These are phyloP conservation scores for Xerus inauris DNA, from an alignment of 2,113 vertebrate genomes.

Conservation along the genomic window DNA sequence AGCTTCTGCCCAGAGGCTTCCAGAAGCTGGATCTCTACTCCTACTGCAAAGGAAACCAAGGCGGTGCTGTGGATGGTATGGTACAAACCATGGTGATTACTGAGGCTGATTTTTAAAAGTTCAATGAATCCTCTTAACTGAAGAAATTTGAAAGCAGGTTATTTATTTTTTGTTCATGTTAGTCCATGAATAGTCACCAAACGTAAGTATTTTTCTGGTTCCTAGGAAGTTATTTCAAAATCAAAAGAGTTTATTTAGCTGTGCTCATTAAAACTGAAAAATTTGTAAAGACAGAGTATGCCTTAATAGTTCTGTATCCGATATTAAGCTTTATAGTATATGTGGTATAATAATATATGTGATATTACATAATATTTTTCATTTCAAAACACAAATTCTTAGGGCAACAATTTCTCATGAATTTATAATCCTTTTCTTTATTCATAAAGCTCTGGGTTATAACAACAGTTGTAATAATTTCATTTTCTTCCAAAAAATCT, in stretches of 20 bases:
- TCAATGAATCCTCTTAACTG: background rate
- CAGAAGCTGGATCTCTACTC: conserved; percentile 1
- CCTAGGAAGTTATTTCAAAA: background rate
- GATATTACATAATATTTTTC: too few species aligned
- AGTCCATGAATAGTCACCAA: background rate
- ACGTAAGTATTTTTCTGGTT: conserved; percentile 18
- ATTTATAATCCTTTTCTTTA: background rate
- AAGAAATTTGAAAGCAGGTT: background rate
- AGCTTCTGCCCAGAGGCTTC: too few species aligned
- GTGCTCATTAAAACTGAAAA: too few species aligned
- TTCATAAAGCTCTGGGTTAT: background rate
- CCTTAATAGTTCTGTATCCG: background rate
- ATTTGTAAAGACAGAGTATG: background rate
- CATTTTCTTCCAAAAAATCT: background rate
- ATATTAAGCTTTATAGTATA: background rate
- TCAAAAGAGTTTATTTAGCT: too few species aligned
- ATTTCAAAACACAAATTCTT: background rate
- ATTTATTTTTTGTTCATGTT: background rate
- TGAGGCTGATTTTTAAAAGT: background rate
- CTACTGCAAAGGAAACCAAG: background rate
- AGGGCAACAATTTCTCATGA: background rate
- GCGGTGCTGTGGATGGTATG: background rate
- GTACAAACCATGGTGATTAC: background rate
- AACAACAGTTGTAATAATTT: background rate
- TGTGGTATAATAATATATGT: background rate